These are phyloP conservation scores for Mastomys natalensis DNA, from an alignment of 2,113 vertebrate genomes.

Conservation along the genomic window DNA sequence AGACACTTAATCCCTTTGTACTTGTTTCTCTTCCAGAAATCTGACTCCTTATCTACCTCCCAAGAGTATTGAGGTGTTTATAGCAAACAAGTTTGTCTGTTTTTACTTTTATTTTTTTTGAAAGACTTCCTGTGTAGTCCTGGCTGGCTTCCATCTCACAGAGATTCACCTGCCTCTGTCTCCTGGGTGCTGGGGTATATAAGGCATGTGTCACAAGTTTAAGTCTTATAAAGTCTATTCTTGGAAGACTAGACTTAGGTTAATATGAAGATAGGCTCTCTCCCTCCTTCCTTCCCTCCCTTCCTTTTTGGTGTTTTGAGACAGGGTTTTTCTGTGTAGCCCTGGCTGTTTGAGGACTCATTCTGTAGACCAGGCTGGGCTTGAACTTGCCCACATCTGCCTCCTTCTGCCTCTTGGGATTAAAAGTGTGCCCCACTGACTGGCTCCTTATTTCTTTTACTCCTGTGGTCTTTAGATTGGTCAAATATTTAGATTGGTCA, in stretches of 20 bases:
- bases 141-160: background rate
- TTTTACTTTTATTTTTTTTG: background rate
- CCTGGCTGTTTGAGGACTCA: background rate
- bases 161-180: background rate
- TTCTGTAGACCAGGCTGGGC: too few relatives aligned
- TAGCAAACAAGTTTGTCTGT: conserved; percentile 67
- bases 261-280: conserved; percentile 16
- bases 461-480: background rate
- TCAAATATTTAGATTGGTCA: conserved; percentile 57
- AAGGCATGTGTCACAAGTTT: background rate
- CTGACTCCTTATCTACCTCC: conserved; percentile 64
- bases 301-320: background rate
- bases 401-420: background rate
- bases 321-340: background rate
- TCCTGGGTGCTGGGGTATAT: background rate
- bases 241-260: conserved; percentile 53
- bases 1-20: conserved; percentile 77
- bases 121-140: background rate
- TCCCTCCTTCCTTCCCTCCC: background rate
- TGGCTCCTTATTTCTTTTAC: background rate
- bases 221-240: conserved; percentile 19
- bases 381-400: too few relatives aligned
- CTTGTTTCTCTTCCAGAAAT: conserved; percentile 78
- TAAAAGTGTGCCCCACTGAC: background rate
- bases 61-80: conserved; percentile 66